phyloP scores from a whole-genome alignment of 2,797 vertebrate genomes.

The Spheniscus humboldti region DNA sequence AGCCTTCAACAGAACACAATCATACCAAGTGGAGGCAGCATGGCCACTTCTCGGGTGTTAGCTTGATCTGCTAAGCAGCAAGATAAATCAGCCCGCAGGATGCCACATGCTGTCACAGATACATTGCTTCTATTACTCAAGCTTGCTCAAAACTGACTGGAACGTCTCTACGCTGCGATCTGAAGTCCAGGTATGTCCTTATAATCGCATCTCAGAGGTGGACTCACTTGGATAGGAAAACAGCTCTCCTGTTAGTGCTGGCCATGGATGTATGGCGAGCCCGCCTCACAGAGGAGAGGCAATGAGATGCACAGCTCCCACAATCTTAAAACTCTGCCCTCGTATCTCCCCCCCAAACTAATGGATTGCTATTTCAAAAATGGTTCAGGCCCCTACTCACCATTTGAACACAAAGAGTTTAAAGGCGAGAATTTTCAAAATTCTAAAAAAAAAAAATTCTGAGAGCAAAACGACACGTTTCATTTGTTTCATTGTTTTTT shows the following conservation, averaged over 20 bases:
- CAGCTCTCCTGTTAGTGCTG: rapidly evolving
- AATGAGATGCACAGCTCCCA: not conserved
- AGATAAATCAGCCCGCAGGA: not conserved
- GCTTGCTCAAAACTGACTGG: not conserved
- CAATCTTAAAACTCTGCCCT: not conserved
- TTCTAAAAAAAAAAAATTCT: not conserved
- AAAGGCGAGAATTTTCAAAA: not conserved
- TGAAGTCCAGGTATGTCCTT: not conserved
- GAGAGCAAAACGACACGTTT: not conserved
- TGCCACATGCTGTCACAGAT: not conserved
- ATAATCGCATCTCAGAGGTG: not conserved
- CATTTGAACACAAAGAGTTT: not conserved
- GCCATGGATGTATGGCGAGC: not conserved
- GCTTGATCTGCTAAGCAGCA: not conserved
- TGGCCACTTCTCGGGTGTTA: not conserved
- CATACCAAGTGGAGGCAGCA: not conserved
- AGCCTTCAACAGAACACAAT: not conserved
- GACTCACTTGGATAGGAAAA: not conserved
- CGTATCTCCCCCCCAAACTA: rapidly evolving
- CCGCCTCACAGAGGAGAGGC: not conserved
- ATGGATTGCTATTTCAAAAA: not conserved
- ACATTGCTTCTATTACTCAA: not conserved
- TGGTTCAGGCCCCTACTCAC: not conserved
- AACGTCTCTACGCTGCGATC: not conserved
- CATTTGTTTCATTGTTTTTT: not conserved